phyloP scores from a whole-genome alignment of 2,797 vertebrate genomes.

The Thalassophryne amazonica region DNA sequence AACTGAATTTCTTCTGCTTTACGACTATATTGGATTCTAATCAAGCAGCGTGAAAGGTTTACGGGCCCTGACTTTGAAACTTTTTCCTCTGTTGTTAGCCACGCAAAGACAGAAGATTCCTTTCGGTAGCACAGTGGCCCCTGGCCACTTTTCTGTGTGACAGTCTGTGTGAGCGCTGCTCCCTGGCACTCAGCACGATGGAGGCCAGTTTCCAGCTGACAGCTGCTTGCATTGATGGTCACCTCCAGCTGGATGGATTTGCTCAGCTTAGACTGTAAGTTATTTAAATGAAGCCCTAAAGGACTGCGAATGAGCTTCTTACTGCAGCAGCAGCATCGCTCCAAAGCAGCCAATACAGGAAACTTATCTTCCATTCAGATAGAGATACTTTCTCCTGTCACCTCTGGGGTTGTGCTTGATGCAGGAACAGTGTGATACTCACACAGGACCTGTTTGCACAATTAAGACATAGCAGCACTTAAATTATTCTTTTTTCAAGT shows the following conservation, averaged over 20 bases:
- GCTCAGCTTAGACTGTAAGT: slow-evolving; percentile 56
- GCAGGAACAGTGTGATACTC: slow-evolving; percentile 2
- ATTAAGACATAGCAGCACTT: slow-evolving; percentile 21
- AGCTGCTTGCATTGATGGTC: slow-evolving; percentile 50
- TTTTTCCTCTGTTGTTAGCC: not conserved
- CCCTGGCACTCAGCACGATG: slow-evolving; percentile 35
- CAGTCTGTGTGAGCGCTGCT: slow-evolving; percentile 11
- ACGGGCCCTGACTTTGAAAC: too few relatives aligned
- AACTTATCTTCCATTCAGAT: slow-evolving; percentile 40
- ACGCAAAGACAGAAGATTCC: not conserved
- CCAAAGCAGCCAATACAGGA: slow-evolving; percentile 36
- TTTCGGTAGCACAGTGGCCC: slow-evolving; percentile 18
- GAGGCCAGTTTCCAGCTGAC: slow-evolving; percentile 48
- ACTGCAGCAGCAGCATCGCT: slow-evolving; percentile 41
- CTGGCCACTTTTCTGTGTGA: slow-evolving; percentile 12
- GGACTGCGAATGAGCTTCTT: slow-evolving; percentile 45
- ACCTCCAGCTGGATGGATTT: slow-evolving; percentile 69
- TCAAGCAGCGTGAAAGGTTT: too few relatives aligned
- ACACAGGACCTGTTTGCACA: slow-evolving; percentile 12
- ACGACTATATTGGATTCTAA: too few relatives aligned
- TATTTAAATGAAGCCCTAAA: slow-evolving; percentile 70
- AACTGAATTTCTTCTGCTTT: too few relatives aligned
- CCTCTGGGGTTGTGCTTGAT: slow-evolving; percentile 21
- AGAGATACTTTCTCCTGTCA: slow-evolving; percentile 46
- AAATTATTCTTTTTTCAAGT: slow-evolving; percentile 2